Percentiles rank a stretch among this genome's conserved stretches.
phyloP scores from a whole-genome alignment of 2,797 vertebrate species.

The Sebastes umbrosus region DNA sequence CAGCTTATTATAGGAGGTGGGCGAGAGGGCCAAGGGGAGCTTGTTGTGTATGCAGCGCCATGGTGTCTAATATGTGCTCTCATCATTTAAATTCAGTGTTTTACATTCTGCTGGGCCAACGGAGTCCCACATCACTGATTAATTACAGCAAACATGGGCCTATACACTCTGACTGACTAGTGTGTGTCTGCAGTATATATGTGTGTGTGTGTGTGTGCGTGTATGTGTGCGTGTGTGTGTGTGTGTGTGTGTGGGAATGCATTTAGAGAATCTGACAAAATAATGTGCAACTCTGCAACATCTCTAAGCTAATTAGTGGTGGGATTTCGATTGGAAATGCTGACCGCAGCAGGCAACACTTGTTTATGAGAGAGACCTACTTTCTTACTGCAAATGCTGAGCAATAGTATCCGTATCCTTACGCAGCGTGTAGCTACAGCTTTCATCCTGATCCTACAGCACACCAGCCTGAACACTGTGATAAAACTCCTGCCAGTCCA shows the following conservation, averaged over 20 bases:
- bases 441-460: conserved; percentile 35
- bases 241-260: not conserved
- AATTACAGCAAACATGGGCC: conserved; percentile 53
- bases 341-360: conserved; percentile 56
- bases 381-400: conserved; percentile 54
- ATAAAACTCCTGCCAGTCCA: not conserved
- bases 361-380: conserved; percentile 57
- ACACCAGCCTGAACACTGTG: conserved; percentile 1
- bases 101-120: conserved; percentile 43
- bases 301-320: conserved; percentile 53
- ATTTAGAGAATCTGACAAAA: conserved; percentile 41
- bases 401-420: not conserved
- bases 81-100: conserved; percentile 54
- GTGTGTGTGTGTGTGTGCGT: not conserved
- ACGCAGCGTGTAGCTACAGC: not conserved
- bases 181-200: not conserved
- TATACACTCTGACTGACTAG: not conserved
- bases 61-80: conserved; percentile 14
- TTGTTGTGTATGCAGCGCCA: conserved; percentile 17
- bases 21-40: not conserved
- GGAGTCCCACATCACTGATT: conserved; percentile 47
- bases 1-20: not conserved
- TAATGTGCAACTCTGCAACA: conserved; percentile 57
- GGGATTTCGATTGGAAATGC: conserved; percentile 48
- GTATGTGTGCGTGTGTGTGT: not conserved